A percentile compares a stretch with the other conserved stretches of the same genome.
phyloP scores from a whole-genome alignment of 2,888 invertebrate genomes.

The Microctonus aethiopoides region DNA sequence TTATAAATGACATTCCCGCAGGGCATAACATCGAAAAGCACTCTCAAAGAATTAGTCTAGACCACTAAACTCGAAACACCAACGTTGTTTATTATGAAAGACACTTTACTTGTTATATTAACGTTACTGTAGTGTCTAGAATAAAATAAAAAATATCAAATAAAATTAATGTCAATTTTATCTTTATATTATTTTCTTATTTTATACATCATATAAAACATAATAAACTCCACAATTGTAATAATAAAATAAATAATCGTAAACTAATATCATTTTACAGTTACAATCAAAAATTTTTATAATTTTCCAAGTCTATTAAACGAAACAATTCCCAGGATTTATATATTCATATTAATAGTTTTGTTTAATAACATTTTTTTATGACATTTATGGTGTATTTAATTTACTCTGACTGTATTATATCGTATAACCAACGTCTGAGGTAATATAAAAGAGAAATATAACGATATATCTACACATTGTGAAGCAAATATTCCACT shows the following conservation, averaged over 20 bases:
- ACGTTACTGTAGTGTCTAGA: too few species aligned
- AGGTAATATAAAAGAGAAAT: neutral
- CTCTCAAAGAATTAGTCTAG: conserved; percentile 22
- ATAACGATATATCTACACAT: neutral
- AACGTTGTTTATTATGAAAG: neutral
- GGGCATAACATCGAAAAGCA: conserved; percentile 31
- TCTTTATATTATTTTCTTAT: too few species aligned
- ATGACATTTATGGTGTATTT: neutral
- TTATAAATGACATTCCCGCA: neutral
- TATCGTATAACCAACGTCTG: neutral
- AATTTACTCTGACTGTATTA: neutral
- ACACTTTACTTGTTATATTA: conserved; percentile 1
- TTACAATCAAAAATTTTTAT: too few species aligned
- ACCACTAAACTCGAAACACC: conserved; percentile 25
- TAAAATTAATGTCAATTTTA: too few species aligned
- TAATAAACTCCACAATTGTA: too few species aligned
- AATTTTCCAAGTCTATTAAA: neutral
- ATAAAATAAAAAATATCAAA: too few species aligned
- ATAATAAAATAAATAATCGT: too few species aligned
- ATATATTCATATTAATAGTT: neutral
- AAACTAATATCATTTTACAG: too few species aligned
- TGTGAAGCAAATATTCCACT: neutral
- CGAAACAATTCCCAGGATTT: neutral
- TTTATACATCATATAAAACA: too few species aligned
- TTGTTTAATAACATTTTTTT: neutral